A percentile compares a stretch with the other conserved stretches of the same genome.
phyloP scores from a whole-genome alignment of 2,113 vertebrate species.

The Lasiurus borealis region DNA sequence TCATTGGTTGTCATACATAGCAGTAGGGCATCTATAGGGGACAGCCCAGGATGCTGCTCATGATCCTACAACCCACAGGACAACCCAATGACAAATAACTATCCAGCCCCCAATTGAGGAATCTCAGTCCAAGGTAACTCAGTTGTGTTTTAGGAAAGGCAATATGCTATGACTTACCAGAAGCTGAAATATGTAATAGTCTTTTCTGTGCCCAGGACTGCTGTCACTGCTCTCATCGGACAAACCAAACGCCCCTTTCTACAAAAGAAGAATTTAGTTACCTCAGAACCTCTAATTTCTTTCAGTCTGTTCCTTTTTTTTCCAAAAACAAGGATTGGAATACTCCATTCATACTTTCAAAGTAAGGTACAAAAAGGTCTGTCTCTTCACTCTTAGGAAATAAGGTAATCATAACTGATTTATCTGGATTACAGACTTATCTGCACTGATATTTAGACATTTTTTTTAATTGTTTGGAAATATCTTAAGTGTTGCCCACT shows the following conservation, averaged over 20 bases:
- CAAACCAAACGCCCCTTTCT: neutral
- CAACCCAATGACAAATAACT: neutral
- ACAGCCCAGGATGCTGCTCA: neutral
- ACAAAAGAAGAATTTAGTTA: neutral
- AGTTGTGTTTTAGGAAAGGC: neutral
- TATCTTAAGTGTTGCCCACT: neutral
- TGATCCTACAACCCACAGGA: neutral
- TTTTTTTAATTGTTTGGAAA: neutral
- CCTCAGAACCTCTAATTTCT: neutral
- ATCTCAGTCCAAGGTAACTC: neutral
- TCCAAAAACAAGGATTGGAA: neutral
- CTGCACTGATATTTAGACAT: neutral
- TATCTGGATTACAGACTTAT: neutral
- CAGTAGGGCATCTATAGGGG: neutral
- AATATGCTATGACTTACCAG: constrained; percentile 3
- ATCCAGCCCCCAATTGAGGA: neutral
- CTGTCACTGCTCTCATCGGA: constrained; percentile 30
- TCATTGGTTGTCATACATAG: neutral
- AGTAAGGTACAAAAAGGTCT: neutral
- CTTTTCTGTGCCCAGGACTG: neutral
- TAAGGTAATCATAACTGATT: neutral
- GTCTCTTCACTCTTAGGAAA: neutral
- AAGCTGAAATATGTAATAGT: constrained; percentile 39
- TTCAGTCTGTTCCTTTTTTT: neutral
- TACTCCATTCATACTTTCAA: neutral